Conservation (phyloP, 1,140 invertebrate species). For the Drosophila murphyi region DNA sequence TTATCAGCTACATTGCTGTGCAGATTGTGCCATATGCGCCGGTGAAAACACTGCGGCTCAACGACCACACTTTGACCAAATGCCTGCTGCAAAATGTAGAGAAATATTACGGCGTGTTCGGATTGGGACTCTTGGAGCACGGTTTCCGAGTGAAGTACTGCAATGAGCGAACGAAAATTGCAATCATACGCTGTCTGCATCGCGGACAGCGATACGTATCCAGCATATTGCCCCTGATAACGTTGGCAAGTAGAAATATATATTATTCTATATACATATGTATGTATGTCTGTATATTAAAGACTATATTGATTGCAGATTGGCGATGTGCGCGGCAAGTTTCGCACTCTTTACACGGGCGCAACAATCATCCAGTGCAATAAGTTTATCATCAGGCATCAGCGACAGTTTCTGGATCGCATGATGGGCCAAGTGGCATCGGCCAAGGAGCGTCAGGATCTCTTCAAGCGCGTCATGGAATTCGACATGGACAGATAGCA, state of each 20-base stretch:
- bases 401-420: conserved; percentile 85
- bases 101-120: conserved; percentile 90
- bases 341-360: conserved; percentile 89
- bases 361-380: conserved; percentile 92
- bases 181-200: conserved; percentile 89
- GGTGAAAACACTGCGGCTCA: conserved; percentile 86
- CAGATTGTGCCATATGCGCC: conserved; percentile 85
- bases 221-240: conserved; percentile 88
- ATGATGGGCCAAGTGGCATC: conserved; percentile 75
- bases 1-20: conserved; percentile 87
- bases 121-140: conserved; percentile 87
- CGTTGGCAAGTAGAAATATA: conserved; percentile 58
- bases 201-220: conserved; percentile 90
- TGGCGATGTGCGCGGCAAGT: conserved; percentile 86
- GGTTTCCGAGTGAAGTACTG: conserved; percentile 92
- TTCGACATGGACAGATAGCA: conserved; percentile 80
- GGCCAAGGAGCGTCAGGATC: conserved; percentile 85
- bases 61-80: conserved; percentile 86
- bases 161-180: conserved; percentile 90
- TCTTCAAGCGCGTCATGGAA: conserved; percentile 86
- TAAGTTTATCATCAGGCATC: conserved; percentile 89
- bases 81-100: conserved; percentile 88
- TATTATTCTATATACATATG: not conserved
- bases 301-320: conserved; percentile 79
- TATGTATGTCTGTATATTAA: not conserved